Evolutionary conservation across 2,888 invertebrate genomes (phyloP).

Genomic region (Zygothrica quintamaculata): DNA sequence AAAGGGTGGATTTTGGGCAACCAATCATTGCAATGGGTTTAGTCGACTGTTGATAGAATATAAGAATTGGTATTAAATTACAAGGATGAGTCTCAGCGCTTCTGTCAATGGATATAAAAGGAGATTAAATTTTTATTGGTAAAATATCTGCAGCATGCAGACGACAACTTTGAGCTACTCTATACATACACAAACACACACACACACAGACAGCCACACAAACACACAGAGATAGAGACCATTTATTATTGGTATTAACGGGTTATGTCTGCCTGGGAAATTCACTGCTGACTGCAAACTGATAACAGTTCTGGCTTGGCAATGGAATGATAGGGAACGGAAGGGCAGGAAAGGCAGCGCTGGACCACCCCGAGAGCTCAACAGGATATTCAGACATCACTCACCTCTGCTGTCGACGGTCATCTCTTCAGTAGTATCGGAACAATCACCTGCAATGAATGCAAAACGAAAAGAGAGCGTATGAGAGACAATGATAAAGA

Average conservation of each 20-base stretch:
- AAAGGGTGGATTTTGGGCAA: constrained; percentile 30
- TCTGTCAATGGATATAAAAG: constrained; percentile 58
- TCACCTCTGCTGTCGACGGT: constrained; percentile 84
- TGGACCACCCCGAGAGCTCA: too few species aligned
- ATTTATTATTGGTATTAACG: constrained; percentile 76
- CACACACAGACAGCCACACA: too few species aligned
- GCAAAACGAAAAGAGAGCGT: constrained; percentile 2
- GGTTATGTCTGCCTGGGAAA: constrained; percentile 56
- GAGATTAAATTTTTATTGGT: constrained; percentile 81
- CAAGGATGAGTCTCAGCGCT: constrained; percentile 30
- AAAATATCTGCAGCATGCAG: constrained; percentile 65
- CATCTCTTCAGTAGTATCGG: constrained; percentile 84
- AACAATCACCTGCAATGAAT: constrained; percentile 83
- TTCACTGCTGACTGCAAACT: constrained; percentile 53
- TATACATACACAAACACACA: constrained; percentile 1
- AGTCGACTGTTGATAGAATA: constrained; percentile 53
- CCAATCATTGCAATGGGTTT: constrained; percentile 58
- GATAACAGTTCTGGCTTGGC: constrained; percentile 47
- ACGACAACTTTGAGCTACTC: constrained; percentile 27
- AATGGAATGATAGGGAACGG: not conserved
- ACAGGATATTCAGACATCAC: constrained; percentile 40
- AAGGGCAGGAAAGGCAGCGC: not conserved
- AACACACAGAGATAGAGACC: constrained; percentile 20
- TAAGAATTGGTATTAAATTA: constrained; percentile 65
- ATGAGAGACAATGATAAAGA: too few species aligned